phyloP scores from a whole-genome alignment of 2,797 vertebrate genomes.

The Percopsis omiscomaycus region DNA sequence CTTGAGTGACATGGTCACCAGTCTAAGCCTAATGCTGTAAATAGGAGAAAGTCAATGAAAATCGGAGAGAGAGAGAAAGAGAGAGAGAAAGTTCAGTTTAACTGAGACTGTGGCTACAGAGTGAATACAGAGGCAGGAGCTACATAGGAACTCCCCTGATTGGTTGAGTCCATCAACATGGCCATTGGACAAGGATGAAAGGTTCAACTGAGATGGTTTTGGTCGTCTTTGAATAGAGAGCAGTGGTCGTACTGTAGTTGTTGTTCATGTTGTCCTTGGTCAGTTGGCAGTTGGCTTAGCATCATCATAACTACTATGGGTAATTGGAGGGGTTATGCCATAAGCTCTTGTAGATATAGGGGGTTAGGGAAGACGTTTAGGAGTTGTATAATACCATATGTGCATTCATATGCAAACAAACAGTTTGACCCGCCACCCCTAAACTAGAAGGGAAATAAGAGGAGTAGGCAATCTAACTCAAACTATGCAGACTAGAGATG shows the following conservation, averaged over 20 bases:
- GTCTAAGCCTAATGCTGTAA: conserved; percentile 44
- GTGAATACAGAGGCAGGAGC: conserved; percentile 50
- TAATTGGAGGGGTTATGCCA: no score
- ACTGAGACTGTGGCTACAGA: conserved; percentile 55
- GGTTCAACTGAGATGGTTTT: background rate
- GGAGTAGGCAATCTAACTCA: no score
- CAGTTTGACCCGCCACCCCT: no score
- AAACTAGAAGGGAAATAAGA: no score
- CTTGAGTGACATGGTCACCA: conserved; percentile 56
- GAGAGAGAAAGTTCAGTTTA: conserved; percentile 40
- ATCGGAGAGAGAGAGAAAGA: background rate
- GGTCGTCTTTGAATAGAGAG: background rate
- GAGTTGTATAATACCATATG: no score
- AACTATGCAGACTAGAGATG: no score
- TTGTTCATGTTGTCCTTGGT: background rate
- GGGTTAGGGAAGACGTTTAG: no score
- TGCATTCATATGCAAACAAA: no score
- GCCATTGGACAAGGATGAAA: conserved; percentile 11
- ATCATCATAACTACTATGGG: background rate
- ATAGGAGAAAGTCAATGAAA: conserved; percentile 44
- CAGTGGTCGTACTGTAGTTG: background rate
- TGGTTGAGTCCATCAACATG: conserved; percentile 34
- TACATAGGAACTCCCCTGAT: conserved; percentile 38
- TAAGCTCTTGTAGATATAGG: no score
- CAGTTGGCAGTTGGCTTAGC: background rate